Evolutionary conservation across 92 coral and sea anemone genomes (phyloP), one percentile per base, ranked within the genome.

Genomic region (Palythoa grandiflora): DNA sequence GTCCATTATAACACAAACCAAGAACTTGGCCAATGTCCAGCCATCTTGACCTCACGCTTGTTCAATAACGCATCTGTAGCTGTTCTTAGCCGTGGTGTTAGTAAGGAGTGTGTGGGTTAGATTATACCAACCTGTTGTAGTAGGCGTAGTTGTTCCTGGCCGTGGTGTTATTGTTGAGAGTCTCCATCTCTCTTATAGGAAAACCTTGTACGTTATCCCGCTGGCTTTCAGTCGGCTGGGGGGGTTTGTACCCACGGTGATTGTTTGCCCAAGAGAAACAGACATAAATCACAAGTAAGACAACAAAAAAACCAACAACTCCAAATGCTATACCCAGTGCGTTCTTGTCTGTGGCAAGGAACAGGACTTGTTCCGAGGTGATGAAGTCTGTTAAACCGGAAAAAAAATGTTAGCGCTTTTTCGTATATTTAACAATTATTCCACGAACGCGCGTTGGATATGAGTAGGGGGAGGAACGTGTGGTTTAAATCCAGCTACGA

Each of bases 281-380:
- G 47, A 86, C 77, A 85, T 89, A 95, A 76, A 88, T 88, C 1
- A 71, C 73, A 81, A 80, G 68, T 59, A 93, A 4, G 3, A 85
- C 84, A 40, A 78, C 90, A 20, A 95, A 52, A 63, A 95, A 85
- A 10, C 91, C 98, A 44, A 93, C 50, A 39, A 89, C 63, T 9
- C 98, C 98, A 17, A 93, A 74, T 28, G 92, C 92, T 76, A 95
- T 87, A 6, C 98, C 94, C 40, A 95, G 19, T 0, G 94, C 94
- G 21, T 80, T 61, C 55, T 50, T 84, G 87, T 91, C 81, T 40
- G 87, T 71, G 2, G 89, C 89, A 12, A 77, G 77, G 47, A 78
- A 91, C 3, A 91, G 68, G 0, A 91, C 14, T 86, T 75, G 52
- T 28, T 59, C 71, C 35, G 57, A 76, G 73, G 68, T 77, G 63